Conservation (phyloP, 1,140 invertebrate species). For the Nebria ingens region DNA sequence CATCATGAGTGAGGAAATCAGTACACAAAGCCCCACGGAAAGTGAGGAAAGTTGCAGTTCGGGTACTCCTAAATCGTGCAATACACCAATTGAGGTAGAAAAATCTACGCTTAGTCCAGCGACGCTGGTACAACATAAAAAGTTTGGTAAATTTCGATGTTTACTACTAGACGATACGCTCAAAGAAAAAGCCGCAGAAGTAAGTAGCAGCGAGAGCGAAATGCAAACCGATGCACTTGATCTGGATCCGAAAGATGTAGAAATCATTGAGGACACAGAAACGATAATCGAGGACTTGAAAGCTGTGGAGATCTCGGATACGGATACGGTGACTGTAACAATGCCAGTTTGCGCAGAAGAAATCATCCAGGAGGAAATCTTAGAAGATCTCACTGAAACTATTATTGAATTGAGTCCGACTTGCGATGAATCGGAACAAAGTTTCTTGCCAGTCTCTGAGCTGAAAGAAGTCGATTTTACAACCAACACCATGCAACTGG, state of each 20-base stretch:
- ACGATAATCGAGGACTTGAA: neutral
- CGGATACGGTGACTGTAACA: neutral
- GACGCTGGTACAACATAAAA: slow-evolving; percentile 1
- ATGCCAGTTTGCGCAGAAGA: neutral
- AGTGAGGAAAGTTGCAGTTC: slow-evolving; percentile 12
- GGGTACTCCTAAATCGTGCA: slow-evolving; percentile 1
- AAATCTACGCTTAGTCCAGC: neutral
- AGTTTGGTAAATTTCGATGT: slow-evolving; percentile 10
- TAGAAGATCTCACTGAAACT: neutral
- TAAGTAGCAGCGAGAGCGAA: slow-evolving; percentile 12
- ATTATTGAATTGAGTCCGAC: neutral
- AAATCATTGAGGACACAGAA: neutral
- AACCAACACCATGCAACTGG: neutral
- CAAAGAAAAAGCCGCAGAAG: slow-evolving; percentile 11
- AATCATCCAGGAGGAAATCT: neutral
- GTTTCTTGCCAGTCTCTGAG: neutral
- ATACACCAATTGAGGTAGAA: neutral
- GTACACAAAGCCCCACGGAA: neutral
- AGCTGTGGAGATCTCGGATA: neutral
- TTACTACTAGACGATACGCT: neutral
- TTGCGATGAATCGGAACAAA: neutral
- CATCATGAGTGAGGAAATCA: neutral
- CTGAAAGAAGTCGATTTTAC: neutral
- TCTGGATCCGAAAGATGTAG: neutral
- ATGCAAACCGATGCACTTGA: neutral